These are phyloP conservation scores for Tursiops truncatus DNA, from an alignment of 2,113 vertebrate species.

Conservation along the genomic window DNA sequence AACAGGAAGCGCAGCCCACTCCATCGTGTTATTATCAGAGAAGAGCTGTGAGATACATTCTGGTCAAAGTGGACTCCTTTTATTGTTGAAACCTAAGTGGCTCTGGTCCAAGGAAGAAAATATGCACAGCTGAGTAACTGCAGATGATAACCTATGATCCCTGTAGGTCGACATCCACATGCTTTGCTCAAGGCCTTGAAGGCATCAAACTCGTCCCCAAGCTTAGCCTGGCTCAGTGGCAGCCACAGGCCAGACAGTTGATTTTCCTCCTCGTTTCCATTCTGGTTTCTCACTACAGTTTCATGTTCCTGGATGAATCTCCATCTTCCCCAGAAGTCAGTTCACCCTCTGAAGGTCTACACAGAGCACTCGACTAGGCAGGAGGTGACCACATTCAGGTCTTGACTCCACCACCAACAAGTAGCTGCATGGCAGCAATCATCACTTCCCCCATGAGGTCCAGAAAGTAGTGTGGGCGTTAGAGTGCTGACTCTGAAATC, in stretches of 20 bases:
- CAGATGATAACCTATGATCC: background rate
- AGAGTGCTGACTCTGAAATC: background rate
- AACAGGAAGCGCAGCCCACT: background rate
- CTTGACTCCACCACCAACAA: background rate
- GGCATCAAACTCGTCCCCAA: background rate
- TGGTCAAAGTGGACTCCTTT: background rate
- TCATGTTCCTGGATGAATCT: background rate
- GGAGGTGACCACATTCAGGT: background rate
- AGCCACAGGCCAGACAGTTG: rapidly evolving
- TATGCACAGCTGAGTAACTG: too few species aligned
- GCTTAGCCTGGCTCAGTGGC: background rate
- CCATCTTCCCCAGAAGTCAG: background rate
- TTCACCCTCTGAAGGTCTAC: background rate
- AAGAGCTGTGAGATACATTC: background rate
- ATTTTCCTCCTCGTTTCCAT: background rate
- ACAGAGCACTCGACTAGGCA: background rate
- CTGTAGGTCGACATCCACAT: rapidly evolving
- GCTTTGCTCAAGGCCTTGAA: background rate
- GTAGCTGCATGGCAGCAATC: too few species aligned
- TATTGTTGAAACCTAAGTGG: background rate
- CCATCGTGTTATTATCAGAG: background rate
- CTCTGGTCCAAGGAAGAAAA: background rate
- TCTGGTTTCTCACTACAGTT: background rate
- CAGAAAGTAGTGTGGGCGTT: background rate
- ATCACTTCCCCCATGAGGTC: background rate